Base-by-base conservation (phyloP, 2,888 invertebrate genomes). In the Pilophorus perplexus region DNA sequence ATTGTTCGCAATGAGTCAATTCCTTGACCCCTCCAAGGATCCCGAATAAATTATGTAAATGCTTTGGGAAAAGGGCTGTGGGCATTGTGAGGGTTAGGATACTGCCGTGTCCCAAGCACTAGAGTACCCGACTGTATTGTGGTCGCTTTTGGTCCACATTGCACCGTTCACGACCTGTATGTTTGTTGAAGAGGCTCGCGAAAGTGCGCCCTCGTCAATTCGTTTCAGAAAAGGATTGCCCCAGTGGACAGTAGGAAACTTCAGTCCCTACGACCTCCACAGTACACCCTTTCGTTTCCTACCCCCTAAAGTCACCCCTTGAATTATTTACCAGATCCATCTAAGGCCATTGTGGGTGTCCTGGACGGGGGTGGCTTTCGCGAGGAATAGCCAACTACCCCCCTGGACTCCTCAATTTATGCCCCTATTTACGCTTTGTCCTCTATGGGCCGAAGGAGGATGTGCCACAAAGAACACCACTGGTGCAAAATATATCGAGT, bases 301-400 rank as follows among this genome's bases (percentile, higher is more conserved):
- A 59, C 25, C 59, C 42, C 40, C 59, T 42, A 42, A 40, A 59
- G 38, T 50, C 50, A 22, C 37, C 50, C 54, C 42, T 65, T 65
- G 65, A 65, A 65, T 65, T 65, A 65, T 65, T 65, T 54, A 65
- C 65, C 65, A 54, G 65, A 65, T 42, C 65, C 55, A 65, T 65
- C 65, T 65, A 42, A 50, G 37, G 27, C 46, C 50, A 48, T 48
- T 48, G 48, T 64, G 50, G 44, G 46, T 37, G 22, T 42, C 42
- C 12, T 48, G 14, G 3, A 48, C 27, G 40, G 42, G 59, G 42
- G n/a, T n/a, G n/a, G 28, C 33, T 27, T 59, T 42, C 44, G 59
- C 42, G 40, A 48, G 55, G 54, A 65, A 65, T 65, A 25, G 65
- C 55, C 42, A 65, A 65, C 65, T 54, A 28, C 40, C 37, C 37